Base-by-base conservation (phyloP, 2,888 invertebrate genomes). In the Heliconius cydno region DNA sequence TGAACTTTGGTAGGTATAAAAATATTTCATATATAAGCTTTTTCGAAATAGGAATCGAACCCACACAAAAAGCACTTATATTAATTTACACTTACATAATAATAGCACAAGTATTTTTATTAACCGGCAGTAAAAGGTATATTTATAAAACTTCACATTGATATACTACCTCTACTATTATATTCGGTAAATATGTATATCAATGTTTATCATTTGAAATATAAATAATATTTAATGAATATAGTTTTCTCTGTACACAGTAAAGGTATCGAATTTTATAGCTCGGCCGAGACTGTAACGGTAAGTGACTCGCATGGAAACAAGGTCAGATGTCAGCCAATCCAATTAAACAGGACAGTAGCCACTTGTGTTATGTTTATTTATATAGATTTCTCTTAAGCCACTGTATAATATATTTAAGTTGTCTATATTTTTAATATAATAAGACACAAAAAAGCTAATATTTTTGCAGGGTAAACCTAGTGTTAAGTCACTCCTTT, bases 241-340 rank as follows among this genome's bases (percentile, higher is more conserved):
- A n/a, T 60, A 25, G 25, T 73, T 73, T 73, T 57, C 34, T 60
- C 60, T 38, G 15, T 3, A 60, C 38, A 15, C 25, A 38, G n/a
- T 60, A 9, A 73, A 73, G 60, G 60, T 73, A 60, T 73, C 75
- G 63, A 41, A 75, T 75, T 75, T 75, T 75, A 75, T 75, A 75
- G 75, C 46, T 46, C 28, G 41, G 28, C 65, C 66, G 28, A 63
- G 75, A 46, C 65, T 60, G 73, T 75, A 75, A 75, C 75, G 75
- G 75, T 75, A 75, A 65, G 41, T 65, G 41, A 75, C 65, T 75
- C 41, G 75, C 46, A 75, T 75, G 75, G 65, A 75, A 75, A 75
- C 66, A 66, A 75, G 75, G 75, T 75, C 75, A 66, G 66, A 46
- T 75, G 75, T 75, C 75, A 66, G 65, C 38, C 75, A 66, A 66